These are phyloP conservation scores for Pachypsylla venusta DNA, from an alignment of 1,140 invertebrate genomes.

Conservation along the genomic window DNA sequence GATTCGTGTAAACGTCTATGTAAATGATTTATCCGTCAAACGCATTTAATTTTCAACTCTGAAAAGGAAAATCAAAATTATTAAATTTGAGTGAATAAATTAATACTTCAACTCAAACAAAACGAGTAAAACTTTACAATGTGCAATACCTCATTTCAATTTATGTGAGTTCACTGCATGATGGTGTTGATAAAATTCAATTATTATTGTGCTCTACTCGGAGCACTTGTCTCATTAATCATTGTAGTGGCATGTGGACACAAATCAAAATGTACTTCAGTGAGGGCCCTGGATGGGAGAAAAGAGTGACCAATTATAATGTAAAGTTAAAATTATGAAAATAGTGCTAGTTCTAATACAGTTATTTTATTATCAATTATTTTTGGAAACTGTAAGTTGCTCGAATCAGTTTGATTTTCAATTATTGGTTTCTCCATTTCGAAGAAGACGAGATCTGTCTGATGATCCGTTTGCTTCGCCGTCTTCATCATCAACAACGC, in stretches of 20 bases:
- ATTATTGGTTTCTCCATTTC: no score
- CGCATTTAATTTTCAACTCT: no score
- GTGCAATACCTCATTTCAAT: no score
- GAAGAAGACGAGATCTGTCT: not conserved
- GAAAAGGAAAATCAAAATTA: no score
- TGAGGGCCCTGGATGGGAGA: not conserved
- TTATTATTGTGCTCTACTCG: not conserved
- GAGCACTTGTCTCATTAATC: not conserved
- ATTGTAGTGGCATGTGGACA: not conserved
- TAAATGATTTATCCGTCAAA: no score
- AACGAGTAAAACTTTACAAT: no score
- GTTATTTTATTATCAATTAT: not conserved
- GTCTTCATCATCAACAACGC: not conserved
- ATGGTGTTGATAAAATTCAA: not conserved
- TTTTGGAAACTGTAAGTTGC: not conserved
- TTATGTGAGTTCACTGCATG: no score
- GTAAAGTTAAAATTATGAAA: constrained; percentile 9
- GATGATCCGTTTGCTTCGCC: not conserved
- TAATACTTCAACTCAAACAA: no score
- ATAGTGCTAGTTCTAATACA: not conserved
- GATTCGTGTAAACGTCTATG: no score
- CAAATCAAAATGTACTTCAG: constrained; percentile 5
- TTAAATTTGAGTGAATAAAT: no score
- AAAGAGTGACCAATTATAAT: not conserved
- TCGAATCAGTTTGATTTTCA: not conserved